Conservation (phyloP, 2,797 vertebrate genomes). For the Eurystomus glaucurus region DNA sequence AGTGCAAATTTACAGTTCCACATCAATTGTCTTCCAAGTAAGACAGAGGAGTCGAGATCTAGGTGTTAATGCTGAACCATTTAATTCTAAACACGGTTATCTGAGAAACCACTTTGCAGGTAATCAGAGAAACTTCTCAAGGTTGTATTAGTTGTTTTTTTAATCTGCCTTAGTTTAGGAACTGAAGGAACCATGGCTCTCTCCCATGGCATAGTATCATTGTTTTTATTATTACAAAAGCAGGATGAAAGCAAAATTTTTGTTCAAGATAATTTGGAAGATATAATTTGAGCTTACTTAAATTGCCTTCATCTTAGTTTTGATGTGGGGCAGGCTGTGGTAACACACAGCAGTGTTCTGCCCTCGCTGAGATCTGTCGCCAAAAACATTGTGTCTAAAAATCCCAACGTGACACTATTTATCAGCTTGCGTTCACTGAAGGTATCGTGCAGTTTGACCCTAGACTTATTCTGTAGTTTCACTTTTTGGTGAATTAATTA, state of each 20-base stretch:
- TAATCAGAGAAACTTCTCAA: neutral
- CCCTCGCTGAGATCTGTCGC: neutral
- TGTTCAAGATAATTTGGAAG: neutral
- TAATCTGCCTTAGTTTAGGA: neutral
- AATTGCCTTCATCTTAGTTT: neutral
- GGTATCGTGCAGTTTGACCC: neutral
- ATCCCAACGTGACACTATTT: neutral
- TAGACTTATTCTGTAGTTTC: neutral
- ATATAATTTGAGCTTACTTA: neutral
- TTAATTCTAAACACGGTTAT: neutral
- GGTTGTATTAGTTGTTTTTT: neutral
- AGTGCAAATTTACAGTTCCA: neutral
- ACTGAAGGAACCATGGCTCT: neutral
- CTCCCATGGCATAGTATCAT: neutral
- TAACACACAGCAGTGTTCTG: neutral
- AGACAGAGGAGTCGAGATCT: neutral
- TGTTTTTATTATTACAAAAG: neutral
- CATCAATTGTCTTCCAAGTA: neutral
- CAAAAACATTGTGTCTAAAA: neutral
- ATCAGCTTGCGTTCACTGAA: neutral
- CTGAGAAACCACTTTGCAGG: conserved; percentile 13
- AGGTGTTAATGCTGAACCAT: neutral
- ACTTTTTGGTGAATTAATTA: neutral
- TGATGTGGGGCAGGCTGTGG: neutral
- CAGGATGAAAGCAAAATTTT: neutral